Evolutionary conservation across 2,113 vertebrate genomes (phyloP), one percentile per base, ranked within the genome.

Genomic region (Dromas ardeola): DNA sequence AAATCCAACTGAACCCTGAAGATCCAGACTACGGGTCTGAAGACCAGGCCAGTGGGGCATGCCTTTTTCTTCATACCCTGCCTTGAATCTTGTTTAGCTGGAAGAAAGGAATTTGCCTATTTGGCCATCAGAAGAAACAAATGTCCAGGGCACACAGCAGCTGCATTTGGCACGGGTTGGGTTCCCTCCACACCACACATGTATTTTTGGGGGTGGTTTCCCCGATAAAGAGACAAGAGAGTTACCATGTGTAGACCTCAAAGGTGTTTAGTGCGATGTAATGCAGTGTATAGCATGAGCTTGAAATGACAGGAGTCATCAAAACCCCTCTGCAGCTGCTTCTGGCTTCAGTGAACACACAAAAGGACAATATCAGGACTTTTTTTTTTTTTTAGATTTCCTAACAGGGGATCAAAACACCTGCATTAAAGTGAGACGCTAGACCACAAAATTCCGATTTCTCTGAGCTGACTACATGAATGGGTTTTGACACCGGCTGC

Each of bases 251-350:
- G 62, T 70, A 88, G 62, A 62, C 34, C 43, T 90, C 94, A 86
- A 45, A 85, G 81, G 38, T 9, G 10, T 50, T 87, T 59, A 42
- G 63, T 72, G 67, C 29, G 47, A 62, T 12, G 29, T 27, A 70
- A 42, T 21, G 40, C 38, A 67, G 30, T 7, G 56, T 45, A 43
- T 12, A 76, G 9, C 14, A 45, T 63, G 11, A 78, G 50, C 45
- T 80, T 77, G 47, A 93, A 86, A 82, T 0, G 1, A 58, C 16
- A 78, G 45, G 55, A 70, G 20, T n/a, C 79, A 70, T 90, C 62
- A 80, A 90, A 90, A 56, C 11, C 56, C 14, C 23, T 73, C 45
- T 81, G 50, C 92, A 95, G 63, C 82, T 86, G 80, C 92, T 90
- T 66, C 83, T 88, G 71, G 50, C 59, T 92, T 56, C 53, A 69